Conservation (phyloP, 2,113 vertebrate genomes). For the Circaetus cinerascens region DNA sequence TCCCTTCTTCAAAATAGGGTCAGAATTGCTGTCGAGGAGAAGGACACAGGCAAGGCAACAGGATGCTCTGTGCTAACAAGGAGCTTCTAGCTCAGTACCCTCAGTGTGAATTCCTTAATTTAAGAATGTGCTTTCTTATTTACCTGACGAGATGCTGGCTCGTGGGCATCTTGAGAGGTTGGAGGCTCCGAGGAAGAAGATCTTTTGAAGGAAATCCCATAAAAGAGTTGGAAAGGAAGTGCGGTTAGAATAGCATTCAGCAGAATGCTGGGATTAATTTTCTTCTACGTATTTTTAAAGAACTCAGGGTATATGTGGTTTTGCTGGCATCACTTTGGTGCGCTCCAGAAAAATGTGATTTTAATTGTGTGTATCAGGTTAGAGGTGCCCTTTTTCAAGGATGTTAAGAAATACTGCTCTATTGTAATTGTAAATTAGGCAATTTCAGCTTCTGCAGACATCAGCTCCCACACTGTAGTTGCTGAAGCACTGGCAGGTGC, state of each 20-base stretch:
- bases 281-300: neutral
- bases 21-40: neutral
- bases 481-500: neutral
- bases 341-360: neutral
- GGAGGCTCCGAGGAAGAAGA: neutral
- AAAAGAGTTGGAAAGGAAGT: neutral
- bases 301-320: rapidly evolving
- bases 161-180: neutral
- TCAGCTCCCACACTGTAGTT: neutral
- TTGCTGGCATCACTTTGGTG: neutral
- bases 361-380: neutral
- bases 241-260: neutral
- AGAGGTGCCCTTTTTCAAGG: neutral
- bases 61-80: neutral
- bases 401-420: neutral
- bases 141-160: neutral
- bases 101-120: neutral
- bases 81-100: neutral
- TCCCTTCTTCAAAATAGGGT: neutral
- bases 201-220: neutral
- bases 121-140: neutral
- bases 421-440: rapidly evolving
- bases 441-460: neutral
- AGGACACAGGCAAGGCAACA: neutral
- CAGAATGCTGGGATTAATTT: neutral